phyloP scores from a whole-genome alignment of 2,797 vertebrate genomes.

The Hypotaenidia philippensis region DNA sequence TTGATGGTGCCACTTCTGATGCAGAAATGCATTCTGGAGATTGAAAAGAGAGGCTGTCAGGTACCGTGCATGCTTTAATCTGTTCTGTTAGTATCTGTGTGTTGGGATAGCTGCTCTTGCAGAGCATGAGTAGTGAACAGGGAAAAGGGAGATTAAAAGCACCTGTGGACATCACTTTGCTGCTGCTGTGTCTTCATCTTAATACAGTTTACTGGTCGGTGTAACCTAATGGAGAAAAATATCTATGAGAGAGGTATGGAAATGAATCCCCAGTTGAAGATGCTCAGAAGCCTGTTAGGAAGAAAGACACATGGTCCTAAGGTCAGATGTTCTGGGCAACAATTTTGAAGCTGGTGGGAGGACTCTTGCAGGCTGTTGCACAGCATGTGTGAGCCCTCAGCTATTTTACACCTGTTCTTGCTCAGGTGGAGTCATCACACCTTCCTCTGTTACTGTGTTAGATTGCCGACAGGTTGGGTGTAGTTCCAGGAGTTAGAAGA shows the following conservation, averaged over 20 bases:
- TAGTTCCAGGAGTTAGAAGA: neutral
- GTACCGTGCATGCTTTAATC: conserved; percentile 76
- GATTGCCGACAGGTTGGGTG: neutral
- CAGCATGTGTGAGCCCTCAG: neutral
- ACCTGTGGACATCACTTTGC: neutral
- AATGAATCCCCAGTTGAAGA: neutral
- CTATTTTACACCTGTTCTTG: neutral
- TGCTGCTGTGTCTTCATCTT: neutral
- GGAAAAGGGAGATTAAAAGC: neutral
- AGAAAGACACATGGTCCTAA: neutral
- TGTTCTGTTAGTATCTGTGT: neutral
- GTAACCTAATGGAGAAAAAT: neutral
- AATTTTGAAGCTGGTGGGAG: neutral
- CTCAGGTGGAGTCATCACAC: conserved; percentile 2
- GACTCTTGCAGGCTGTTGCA: neutral
- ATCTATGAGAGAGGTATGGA: neutral
- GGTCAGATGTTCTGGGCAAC: neutral
- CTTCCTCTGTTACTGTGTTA: conserved; percentile 25
- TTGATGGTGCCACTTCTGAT: conserved; percentile 93
- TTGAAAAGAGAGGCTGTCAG: conserved; percentile 97
- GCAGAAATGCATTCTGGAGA: conserved; percentile 94
- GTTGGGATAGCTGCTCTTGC: neutral
- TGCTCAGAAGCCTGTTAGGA: neutral
- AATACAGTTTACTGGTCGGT: neutral
- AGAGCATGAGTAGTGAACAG: neutral